A percentile compares a stretch with the other conserved stretches of the same genome.
Conservation (phyloP, 2,113 vertebrate species). For the Gallinago media region DNA sequence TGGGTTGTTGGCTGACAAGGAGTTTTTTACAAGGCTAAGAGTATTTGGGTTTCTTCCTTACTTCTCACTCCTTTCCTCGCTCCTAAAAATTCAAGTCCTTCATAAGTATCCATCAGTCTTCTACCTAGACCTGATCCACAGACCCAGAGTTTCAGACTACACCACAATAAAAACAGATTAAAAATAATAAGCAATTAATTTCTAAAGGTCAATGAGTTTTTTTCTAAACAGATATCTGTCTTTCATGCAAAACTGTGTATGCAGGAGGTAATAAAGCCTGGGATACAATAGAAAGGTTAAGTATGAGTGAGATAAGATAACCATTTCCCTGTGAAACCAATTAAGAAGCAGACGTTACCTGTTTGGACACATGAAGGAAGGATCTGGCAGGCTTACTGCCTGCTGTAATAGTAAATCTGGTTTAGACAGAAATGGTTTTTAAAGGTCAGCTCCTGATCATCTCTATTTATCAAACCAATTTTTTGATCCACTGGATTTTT, state of each 20-base stretch:
- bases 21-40: not conserved
- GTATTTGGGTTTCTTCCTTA: not conserved
- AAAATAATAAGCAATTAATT: not conserved
- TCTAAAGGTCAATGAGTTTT: conserved; percentile 5
- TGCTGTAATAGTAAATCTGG: not conserved
- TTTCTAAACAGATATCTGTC: not conserved
- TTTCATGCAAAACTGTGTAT: not conserved
- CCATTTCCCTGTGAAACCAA: conserved; percentile 58
- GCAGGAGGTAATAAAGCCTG: not conserved
- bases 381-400: not conserved
- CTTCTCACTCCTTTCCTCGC: not conserved
- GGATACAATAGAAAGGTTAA: conserved; percentile 20
- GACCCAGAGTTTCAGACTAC: not conserved
- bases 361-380: not conserved
- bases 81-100: not conserved
- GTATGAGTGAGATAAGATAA: conserved; percentile 10
- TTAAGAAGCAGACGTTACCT: conserved; percentile 42
- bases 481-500: conserved; percentile 62
- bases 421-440: not conserved
- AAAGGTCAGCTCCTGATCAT: conserved; percentile 25
- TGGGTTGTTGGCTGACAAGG: not conserved
- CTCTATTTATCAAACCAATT: conserved; percentile 29
- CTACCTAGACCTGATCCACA: not conserved
- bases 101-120: not conserved
- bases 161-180: not conserved